phyloP scores from a whole-genome alignment of 2,888 invertebrate genomes.

The Drosophila kanekoi region DNA sequence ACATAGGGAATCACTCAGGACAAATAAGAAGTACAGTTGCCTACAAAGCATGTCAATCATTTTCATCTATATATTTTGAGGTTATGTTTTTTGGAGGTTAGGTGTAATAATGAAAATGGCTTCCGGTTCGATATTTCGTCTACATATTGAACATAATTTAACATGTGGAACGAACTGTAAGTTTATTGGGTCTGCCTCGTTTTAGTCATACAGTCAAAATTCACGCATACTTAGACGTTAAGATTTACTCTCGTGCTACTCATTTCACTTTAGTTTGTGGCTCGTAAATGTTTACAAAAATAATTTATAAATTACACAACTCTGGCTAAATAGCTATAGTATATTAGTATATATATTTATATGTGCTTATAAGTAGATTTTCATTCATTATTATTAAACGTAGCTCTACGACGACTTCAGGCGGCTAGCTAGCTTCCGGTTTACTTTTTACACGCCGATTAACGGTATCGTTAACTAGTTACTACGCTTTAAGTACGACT shows the following conservation, averaged over 20 bases:
- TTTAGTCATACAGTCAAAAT: conserved; percentile 37
- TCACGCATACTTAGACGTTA: conserved; percentile 34
- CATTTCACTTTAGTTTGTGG: conserved; percentile 43
- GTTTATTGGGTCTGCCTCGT: conserved; percentile 6
- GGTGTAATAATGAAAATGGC: neutral
- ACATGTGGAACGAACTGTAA: conserved; percentile 18
- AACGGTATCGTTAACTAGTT: conserved; percentile 15
- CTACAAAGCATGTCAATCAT: conserved; percentile 15
- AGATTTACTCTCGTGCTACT: conserved; percentile 25
- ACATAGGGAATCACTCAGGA: conserved; percentile 24
- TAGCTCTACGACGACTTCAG: conserved; percentile 20
- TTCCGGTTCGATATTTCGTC: conserved; percentile 3
- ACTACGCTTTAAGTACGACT: conserved; percentile 50
- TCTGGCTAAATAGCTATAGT: conserved; percentile 51
- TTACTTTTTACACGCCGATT: conserved; percentile 44
- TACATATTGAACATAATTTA: conserved; percentile 19
- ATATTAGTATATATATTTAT: conserved; percentile 28
- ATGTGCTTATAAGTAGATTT: conserved; percentile 33
- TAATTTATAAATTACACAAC: conserved; percentile 78
- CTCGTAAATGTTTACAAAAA: conserved; percentile 78
- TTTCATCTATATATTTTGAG: neutral
- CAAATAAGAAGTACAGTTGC: conserved; percentile 11
- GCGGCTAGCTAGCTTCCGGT: conserved; percentile 7
- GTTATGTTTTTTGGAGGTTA: too few relatives aligned
- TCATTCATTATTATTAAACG: neutral